Conservation (phyloP, 2,113 vertebrate species). For the Oncorhynchus keta region DNA sequence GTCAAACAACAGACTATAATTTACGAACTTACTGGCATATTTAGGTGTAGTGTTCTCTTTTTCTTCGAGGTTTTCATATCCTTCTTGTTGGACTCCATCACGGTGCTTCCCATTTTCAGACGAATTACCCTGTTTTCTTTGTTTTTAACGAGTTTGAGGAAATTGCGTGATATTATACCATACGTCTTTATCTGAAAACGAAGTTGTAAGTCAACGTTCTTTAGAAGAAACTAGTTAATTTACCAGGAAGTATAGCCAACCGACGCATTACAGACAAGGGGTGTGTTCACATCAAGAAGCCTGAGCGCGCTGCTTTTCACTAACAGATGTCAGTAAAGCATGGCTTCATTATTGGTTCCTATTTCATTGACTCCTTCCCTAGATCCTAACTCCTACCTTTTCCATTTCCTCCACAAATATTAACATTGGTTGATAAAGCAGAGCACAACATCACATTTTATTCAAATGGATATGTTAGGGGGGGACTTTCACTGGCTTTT, state of each 20-base stretch:
- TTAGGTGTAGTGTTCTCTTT: constrained; percentile 85
- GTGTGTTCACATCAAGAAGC: background rate
- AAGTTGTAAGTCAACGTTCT: constrained; percentile 1
- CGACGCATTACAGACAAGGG: background rate
- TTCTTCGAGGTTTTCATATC: constrained; percentile 80
- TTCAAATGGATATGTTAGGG: too few species aligned
- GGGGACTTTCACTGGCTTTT: too few species aligned
- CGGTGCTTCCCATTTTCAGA: constrained; percentile 87
- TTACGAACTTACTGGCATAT: constrained; percentile 79
- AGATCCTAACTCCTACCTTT: too few species aligned
- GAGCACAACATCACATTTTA: too few species aligned
- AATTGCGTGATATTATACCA: background rate
- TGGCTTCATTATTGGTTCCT: too few species aligned
- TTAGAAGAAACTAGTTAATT: constrained; percentile 39
- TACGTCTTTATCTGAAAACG: background rate
- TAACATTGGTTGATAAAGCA: too few species aligned
- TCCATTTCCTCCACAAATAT: too few species aligned
- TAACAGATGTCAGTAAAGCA: background rate
- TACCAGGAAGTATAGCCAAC: constrained; percentile 62
- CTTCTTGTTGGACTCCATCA: constrained; percentile 86
- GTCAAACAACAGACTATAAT: too few species aligned
- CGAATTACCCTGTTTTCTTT: background rate
- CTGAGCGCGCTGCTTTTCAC: background rate
- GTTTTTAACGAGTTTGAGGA: background rate
- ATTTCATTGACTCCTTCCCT: too few species aligned